phyloP scores from a whole-genome alignment of 2,888 invertebrate genomes.

The Latrodectus elegans region DNA sequence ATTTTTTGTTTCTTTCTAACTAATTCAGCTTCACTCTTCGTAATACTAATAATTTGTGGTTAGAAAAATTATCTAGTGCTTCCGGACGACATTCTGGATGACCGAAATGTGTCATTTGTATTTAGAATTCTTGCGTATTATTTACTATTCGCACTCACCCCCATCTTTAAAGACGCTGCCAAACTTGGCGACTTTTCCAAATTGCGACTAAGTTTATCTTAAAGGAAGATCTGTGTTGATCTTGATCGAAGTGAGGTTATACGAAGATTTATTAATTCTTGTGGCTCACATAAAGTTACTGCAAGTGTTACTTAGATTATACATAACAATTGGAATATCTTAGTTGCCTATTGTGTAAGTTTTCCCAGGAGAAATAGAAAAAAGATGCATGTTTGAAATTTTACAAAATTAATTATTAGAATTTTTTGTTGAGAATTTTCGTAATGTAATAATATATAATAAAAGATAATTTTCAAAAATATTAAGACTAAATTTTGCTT shows the following conservation, averaged over 20 bases:
- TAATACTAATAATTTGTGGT: background rate
- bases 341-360: background rate
- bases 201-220: background rate
- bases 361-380: too few relatives aligned
- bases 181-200: slow-evolving; percentile 33
- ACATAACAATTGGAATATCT: background rate
- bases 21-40: background rate
- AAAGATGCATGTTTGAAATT: too few relatives aligned
- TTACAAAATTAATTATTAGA: too few relatives aligned
- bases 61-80: slow-evolving; percentile 9
- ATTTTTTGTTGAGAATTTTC: too few relatives aligned
- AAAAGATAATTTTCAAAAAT: too few relatives aligned
- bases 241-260: background rate
- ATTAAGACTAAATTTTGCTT: too few relatives aligned
- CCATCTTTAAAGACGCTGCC: background rate
- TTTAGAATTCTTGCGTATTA: background rate
- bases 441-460: too few relatives aligned
- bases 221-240: background rate
- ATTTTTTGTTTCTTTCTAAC: slow-evolving; percentile 7
- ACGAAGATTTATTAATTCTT: background rate
- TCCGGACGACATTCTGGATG: background rate
- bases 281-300: background rate
- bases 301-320: background rate
- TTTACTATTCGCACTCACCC: too few relatives aligned
- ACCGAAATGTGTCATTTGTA: background rate